Conservation (phyloP, 2,888 invertebrate species). For the Crossocerus cetratus region DNA sequence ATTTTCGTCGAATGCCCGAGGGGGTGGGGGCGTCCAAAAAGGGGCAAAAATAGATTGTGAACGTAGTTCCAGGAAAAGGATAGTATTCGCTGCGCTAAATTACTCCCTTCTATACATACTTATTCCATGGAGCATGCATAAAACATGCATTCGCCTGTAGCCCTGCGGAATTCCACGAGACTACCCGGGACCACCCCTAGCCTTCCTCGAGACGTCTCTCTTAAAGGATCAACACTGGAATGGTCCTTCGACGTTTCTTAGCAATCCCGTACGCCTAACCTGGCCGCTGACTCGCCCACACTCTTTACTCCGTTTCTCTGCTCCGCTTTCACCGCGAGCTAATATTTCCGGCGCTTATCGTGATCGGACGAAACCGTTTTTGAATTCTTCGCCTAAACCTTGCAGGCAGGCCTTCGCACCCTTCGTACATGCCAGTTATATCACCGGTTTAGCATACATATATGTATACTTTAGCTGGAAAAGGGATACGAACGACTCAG, state of each 20-base stretch:
- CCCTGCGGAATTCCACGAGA: constrained; percentile 5
- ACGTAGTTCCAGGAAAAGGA: no score
- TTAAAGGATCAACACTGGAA: not conserved
- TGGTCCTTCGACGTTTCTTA: not conserved
- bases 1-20: not conserved
- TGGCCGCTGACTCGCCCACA: not conserved
- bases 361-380: constrained; percentile 59
- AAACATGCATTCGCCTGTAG: not conserved
- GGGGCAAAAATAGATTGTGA: no score
- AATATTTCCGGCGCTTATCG: constrained; percentile 41
- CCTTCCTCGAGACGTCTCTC: not conserved
- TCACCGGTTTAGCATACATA: no score
- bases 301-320: no score
- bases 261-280: not conserved
- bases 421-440: constrained; percentile 13
- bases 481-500: no score
- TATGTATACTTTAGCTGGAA: no score
- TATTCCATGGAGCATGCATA: constrained; percentile 2
- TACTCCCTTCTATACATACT: not conserved
- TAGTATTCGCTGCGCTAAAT: constrained; percentile 2
- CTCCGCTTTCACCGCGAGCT: not conserved
- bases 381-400: constrained; percentile 56
- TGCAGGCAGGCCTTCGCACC: constrained; percentile 49
- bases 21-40: not conserved
- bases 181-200: not conserved